These are phyloP conservation scores for Rhadina sibilatrix DNA, from an alignment of 2,113 vertebrate species.

Conservation along the genomic window DNA sequence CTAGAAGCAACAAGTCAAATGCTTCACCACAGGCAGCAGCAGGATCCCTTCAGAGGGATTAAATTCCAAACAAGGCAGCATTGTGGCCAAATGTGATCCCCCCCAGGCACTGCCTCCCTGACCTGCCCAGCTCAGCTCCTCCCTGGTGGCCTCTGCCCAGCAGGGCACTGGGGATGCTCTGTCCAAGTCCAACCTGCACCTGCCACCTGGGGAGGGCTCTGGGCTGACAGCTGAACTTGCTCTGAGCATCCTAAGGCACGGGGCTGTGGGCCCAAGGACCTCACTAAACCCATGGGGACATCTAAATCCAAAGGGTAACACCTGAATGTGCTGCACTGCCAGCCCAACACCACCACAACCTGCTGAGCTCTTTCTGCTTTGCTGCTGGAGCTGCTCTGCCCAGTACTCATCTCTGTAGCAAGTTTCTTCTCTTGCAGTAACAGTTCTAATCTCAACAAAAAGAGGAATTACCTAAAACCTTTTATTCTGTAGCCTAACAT, in stretches of 20 bases:
- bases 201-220: neutral
- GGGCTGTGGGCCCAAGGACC: neutral
- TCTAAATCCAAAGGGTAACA: neutral
- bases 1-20: neutral
- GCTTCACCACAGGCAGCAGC: neutral
- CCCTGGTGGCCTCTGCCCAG: neutral
- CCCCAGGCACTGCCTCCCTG: neutral
- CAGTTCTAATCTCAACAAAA: neutral
- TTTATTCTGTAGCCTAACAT: neutral
- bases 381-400: neutral
- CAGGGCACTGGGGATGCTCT: neutral
- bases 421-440: neutral
- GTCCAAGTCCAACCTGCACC: neutral
- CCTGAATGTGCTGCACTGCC: neutral
- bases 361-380: neutral
- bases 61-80: neutral
- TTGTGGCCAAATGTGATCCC: neutral
- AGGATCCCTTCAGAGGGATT: neutral
- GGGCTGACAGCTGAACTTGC: neutral
- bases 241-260: neutral
- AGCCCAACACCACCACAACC: neutral
- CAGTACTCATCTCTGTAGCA: neutral
- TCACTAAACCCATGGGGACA: rapidly evolving
- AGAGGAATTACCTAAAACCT: neutral
- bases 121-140: neutral